Conservation (phyloP, 1,140 invertebrate species). For the Cherax destructor region DNA sequence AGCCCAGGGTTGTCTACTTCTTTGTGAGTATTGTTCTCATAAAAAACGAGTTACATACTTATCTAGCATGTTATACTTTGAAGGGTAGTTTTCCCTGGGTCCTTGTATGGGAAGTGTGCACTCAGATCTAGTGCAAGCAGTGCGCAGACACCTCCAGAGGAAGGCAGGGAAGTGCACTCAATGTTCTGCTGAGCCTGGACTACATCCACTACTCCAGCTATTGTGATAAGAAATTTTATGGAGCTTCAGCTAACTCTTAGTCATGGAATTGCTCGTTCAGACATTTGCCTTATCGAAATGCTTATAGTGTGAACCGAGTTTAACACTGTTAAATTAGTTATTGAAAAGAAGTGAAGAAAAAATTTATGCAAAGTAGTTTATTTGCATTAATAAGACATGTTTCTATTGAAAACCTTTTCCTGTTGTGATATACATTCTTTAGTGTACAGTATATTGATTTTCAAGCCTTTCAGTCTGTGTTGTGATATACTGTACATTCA, state of each 20-base stretch:
- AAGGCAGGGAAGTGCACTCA: constrained; percentile 11
- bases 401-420: background rate
- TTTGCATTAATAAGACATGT: too few relatives aligned
- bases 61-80: background rate
- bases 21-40: background rate
- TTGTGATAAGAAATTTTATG: background rate
- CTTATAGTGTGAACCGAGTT: background rate
- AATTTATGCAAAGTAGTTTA: background rate
- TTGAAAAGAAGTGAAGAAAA: background rate
- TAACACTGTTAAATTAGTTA: background rate
- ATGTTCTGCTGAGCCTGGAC: background rate
- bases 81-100: background rate
- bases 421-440: background rate
- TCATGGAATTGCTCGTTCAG: background rate
- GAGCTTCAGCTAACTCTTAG: background rate
- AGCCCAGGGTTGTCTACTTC: background rate
- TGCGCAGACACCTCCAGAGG: constrained; percentile 1
- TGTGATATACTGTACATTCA: too few relatives aligned
- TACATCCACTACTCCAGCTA: background rate
- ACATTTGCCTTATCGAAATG: background rate
- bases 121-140: background rate
- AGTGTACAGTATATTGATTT: background rate
- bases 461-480: background rate
- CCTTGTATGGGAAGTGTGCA: background rate
- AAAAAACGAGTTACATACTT: background rate